phyloP scores from a whole-genome alignment of 2,113 vertebrate species.

The Hydropotes inermis region DNA sequence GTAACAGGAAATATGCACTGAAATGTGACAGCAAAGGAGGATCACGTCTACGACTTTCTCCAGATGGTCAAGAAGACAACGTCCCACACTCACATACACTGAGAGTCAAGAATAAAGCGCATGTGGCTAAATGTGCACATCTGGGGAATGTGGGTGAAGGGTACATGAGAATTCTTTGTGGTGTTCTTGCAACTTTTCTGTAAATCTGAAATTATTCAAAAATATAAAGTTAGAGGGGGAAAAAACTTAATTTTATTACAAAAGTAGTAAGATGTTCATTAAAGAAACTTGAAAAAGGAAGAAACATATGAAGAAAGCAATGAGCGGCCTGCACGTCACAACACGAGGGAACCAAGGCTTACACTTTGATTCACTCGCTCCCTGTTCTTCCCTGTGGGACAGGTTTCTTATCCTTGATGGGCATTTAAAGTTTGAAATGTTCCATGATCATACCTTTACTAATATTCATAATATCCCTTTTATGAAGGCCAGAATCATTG shows the following conservation, averaged over 20 bases:
- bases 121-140: neutral
- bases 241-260: neutral
- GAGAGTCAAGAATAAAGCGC: neutral
- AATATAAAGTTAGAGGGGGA: neutral
- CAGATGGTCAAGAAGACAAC: neutral
- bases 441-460: neutral
- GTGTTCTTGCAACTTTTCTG: neutral
- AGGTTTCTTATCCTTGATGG: neutral
- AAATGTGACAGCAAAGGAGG: neutral
- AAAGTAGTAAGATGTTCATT: neutral
- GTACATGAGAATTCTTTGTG: neutral
- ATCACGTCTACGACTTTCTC: neutral
- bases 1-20: neutral
- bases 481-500: conserved; percentile 29
- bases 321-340: neutral
- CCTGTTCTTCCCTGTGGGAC: neutral
- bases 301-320: neutral
- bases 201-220: neutral
- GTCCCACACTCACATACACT: neutral
- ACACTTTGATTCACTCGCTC: neutral
- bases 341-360: neutral
- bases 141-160: neutral
- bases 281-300: neutral
- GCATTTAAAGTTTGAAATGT: conserved; percentile 22
- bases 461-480: neutral